Evolutionary conservation across 2,888 invertebrate species (phyloP).

Genomic region (Uropetala carovei): DNA sequence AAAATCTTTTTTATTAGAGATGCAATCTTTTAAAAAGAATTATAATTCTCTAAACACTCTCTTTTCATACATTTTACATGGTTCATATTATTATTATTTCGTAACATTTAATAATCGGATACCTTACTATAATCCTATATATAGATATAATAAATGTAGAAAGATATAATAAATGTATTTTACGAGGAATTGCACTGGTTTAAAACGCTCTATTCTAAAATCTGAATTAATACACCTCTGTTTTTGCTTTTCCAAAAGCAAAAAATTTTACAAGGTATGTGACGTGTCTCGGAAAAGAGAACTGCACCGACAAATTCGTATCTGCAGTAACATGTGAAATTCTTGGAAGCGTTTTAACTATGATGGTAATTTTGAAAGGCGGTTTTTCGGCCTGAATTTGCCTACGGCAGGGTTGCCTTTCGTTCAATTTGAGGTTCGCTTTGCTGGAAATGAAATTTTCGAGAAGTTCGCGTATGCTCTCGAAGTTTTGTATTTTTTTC

Average conservation of each 20-base stretch:
- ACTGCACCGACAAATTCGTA: not conserved
- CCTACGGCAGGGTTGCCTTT: not conserved
- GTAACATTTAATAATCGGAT: no score
- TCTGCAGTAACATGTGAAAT: not conserved
- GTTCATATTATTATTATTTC: no score
- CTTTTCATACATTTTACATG: no score
- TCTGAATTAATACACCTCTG: not conserved
- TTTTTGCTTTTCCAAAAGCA: not conserved
- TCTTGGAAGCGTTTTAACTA: not conserved
- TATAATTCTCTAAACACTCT: no score
- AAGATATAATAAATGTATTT: no score
- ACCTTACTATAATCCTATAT: no score
- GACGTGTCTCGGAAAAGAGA: not conserved
- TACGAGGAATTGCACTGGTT: no score
- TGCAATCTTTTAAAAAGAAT: no score
- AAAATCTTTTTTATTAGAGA: no score
- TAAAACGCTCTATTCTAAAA: no score
- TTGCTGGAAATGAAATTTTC: not conserved
- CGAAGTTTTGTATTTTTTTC: not conserved
- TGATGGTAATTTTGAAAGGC: not conserved
- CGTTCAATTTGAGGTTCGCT: not conserved
- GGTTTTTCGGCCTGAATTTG: not conserved
- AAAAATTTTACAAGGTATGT: not conserved
- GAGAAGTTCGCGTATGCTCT: not conserved
- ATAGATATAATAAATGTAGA: no score